Evolutionary conservation across 2,113 vertebrate species (phyloP), one percentile per base, ranked within the genome.

Genomic region (Lepisosteus oculatus): DNA sequence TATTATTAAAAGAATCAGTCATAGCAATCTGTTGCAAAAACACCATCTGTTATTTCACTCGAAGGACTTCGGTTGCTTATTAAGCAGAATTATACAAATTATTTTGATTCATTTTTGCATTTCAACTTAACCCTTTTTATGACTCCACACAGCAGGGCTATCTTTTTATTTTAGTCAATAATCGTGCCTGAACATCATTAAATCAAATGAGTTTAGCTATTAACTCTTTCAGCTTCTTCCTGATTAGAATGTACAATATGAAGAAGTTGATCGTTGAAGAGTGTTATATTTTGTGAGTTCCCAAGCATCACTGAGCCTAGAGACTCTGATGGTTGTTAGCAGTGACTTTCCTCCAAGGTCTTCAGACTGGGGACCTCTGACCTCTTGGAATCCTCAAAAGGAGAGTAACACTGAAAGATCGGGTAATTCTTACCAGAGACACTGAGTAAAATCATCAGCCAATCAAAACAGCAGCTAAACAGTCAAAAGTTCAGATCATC

Each of bases 1-100:
- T 86, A 86, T 84, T 83, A 86, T 86, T 80, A 84, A 83, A 84
- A 80, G 76, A 84, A 84, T 83, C 81, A 81, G 78, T 81, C 78
- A 81, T 79, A 76, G 81, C 81, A 83, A 84, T 86, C 81, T 86
- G 82, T 86, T 84, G 81, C 80, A 83, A 83, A 84, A 85, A 85
- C 79, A 84, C 84, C 84, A 85, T 83, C 84, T 84, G 84, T 74
- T 74, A 68, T 77, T 76, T 81, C 77, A 85, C 84, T 82, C 82
- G 65, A 59, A 83, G 82, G 82, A 82, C 79, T 77, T 78, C 74
- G 55, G 65, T 74, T 84, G 84, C 84, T 84, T 85, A 84, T 84
- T 85, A 82, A 81, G 82, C 84, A 83, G 80, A 84, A 83, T 85
- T 84, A 82, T 76, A 84, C 76, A 80, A 64, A 84, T 82, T 82